Base-by-base conservation (phyloP, 2,888 invertebrate genomes). In the Atethmia centrago region DNA sequence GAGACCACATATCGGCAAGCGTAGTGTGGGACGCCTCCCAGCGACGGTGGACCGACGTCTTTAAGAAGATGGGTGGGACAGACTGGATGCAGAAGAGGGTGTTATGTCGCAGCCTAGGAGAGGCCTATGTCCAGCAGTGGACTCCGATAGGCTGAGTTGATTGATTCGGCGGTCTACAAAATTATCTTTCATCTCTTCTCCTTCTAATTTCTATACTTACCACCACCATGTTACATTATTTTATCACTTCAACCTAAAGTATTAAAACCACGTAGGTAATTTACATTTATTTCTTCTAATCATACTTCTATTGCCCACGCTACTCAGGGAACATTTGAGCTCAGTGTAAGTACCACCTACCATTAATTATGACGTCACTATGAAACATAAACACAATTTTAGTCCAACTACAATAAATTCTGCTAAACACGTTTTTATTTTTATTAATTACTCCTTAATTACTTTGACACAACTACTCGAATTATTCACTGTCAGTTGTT, bases 261-360 rank as follows among this genome's bases (percentile, higher is more conserved):
- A 14, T 25, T 25, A 53, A n/a, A n/a, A 28, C 53, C 53, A 28
- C 25, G 53, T 28, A n/a, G n/a, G n/a, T n/a, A 55, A 28, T 28
- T 28, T 16, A 55, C 8, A 16, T 55, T 16, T 3, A 55, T 55
- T 16, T 55, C 19, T 42, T 62, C 58, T 84, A 78, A 81, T 74
- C 74, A 81, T 45, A 79, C 74, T 89, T 87, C 77, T 79, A 74
- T 83, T 91, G 89, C 90, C 85, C 91, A 93, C 88, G 95, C 95
- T 75, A 86, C 91, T 92, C 96, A 98, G 98, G 98, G 98, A 98
- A 95, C 98, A 98, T 96, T 97, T 98, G 90, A 98, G 98, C 96
- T 98, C 98, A 89, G 98, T 98, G 98, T 98, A 98, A 98, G 98
- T 98, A 96, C 67, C 56, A 58, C 16, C 16, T 55, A 80, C 71